A percentile compares a stretch with the other conserved stretches of the same genome.
Evolutionary conservation across 2,888 invertebrate genomes (phyloP).

Genomic region (Incurvaria masculella): DNA sequence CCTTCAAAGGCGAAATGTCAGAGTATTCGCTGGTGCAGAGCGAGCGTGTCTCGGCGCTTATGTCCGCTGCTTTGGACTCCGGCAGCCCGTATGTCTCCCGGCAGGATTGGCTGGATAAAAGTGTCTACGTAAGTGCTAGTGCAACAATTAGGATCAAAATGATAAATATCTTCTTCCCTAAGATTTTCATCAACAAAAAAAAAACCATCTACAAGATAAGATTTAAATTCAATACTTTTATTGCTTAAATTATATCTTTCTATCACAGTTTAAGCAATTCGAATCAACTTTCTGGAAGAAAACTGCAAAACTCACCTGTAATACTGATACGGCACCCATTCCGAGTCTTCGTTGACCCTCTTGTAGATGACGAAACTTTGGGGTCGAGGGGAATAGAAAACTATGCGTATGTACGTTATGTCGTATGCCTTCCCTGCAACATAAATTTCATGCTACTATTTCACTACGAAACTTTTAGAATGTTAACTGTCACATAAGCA

Average conservation of each 20-base stretch:
- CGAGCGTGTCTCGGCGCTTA: conserved; percentile 84
- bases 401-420: conserved; percentile 92
- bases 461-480: too few relatives aligned
- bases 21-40: conserved; percentile 99
- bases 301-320: conserved; percentile 70
- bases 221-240: too few relatives aligned
- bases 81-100: conserved; percentile 86
- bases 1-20: conserved; percentile 93
- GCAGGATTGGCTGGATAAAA: conserved; percentile 91
- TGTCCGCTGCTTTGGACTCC: conserved; percentile 68
- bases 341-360: conserved; percentile 69
- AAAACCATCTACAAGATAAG: too few relatives aligned
- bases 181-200: too few relatives aligned
- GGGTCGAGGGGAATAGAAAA: conserved; percentile 94
- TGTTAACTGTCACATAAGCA: too few relatives aligned
- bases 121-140: too few relatives aligned
- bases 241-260: too few relatives aligned
- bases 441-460: too few relatives aligned
- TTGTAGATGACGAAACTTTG: conserved; percentile 97
- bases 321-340: conserved; percentile 88
- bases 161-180: too few relatives aligned
- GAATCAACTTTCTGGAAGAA: too few relatives aligned
- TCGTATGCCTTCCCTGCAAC: conserved; percentile 95
- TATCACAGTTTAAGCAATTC: too few relatives aligned
- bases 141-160: too few relatives aligned